Conservation (phyloP, 92 coral and sea anemone genomes). For the Siderastrea siderea region DNA sequence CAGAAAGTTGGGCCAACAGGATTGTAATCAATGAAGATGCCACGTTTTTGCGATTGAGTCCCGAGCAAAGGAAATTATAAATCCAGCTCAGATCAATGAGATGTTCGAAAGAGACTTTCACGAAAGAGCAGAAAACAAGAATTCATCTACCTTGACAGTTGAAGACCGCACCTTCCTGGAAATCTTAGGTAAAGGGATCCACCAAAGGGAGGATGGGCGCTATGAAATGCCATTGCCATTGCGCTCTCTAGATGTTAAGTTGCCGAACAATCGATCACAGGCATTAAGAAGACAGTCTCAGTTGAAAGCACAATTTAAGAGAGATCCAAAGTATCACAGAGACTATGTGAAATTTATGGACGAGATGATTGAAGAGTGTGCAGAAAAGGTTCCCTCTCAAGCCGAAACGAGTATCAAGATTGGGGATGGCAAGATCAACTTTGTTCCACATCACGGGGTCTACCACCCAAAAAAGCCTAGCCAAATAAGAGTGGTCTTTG, state of each 20-base stretch:
- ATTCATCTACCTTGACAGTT: constrained; percentile 22
- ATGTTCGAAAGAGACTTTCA: constrained; percentile 70
- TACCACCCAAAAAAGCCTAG: constrained; percentile 57
- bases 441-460: constrained; percentile 53
- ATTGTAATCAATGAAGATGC: constrained; percentile 27
- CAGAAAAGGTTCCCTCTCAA: constrained; percentile 5
- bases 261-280: constrained; percentile 50
- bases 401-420: no score
- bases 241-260: not conserved
- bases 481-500: constrained; percentile 52
- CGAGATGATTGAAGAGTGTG: constrained; percentile 59
- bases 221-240: constrained; percentile 74
- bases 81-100: constrained; percentile 46
- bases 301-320: constrained; percentile 43
- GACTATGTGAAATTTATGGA: constrained; percentile 71
- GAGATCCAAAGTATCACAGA: constrained; percentile 49
- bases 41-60: constrained; percentile 40
- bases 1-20: constrained; percentile 19
- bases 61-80: constrained; percentile 56
- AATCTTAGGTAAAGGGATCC: constrained; percentile 54
- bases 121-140: constrained; percentile 28
- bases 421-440: constrained; percentile 44
- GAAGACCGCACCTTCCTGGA: constrained; percentile 52
- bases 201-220: constrained; percentile 57
- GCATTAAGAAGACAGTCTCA: constrained; percentile 40